Evolutionary conservation across 2,797 vertebrate species (phyloP), one percentile per base, ranked within the genome.

Genomic region (Enoplosus armatus): DNA sequence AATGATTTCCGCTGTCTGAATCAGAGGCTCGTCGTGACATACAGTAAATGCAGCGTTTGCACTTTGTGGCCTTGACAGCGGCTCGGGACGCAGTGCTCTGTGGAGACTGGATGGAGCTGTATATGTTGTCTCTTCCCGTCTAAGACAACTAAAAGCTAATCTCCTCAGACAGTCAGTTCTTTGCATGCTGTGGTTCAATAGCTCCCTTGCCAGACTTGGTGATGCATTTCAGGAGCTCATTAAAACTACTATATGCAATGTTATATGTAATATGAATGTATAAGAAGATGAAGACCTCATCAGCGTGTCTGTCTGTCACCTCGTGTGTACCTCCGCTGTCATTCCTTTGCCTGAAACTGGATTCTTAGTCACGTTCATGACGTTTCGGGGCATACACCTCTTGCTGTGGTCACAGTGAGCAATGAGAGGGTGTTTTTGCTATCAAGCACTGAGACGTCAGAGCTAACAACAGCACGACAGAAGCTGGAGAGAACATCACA

Each of bases 1-100:
- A 83, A 90, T 85, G 65, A 80, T 81, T 79, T 89, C 82, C 69
- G 55, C 84, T 83, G 37, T 39, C 27, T 79, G 86, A 82, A 45
- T 72, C 62, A 8, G 47, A 64, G 71, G 50, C 68, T 65, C 24
- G 6, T 69, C 48, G 68, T 58, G 50, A 80, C 68, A 65, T 62
- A 26, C 66, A 68, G 50, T 74, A 80, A 90, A 74, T 80, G 69
- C 85, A 68, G 37, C 33, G 58, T 77, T 87, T 80, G 83, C 85
- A 83, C 72, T 85, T 62, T 24, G 55, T 43, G 39, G 67, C 74
- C 39, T 82, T 8, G 24, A 22, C 16, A 2, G 65, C 45, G 64
- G 53, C 54, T 70, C 15, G 11, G 56, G 62, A 58, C 8, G 3
- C 24, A 10, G 24, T 39, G 8, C 68, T 43, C 7, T 20, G 11